phyloP scores from a whole-genome alignment of 2,113 vertebrate species.

The Dasyornis broadbenti region DNA sequence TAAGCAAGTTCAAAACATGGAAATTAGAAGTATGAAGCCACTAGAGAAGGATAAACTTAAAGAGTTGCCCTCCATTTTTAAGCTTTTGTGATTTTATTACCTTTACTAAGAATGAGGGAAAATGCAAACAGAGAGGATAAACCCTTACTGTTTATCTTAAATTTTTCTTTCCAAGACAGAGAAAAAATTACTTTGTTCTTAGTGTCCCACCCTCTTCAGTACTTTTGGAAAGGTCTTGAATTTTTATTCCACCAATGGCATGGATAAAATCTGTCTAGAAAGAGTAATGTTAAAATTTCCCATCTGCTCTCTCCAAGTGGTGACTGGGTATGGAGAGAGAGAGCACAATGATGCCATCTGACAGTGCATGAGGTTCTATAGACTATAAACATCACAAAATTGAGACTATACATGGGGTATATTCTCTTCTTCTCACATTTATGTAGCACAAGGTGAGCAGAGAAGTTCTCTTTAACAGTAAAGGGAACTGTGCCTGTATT shows the following conservation, averaged over 20 bases:
- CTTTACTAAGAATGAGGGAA: neutral
- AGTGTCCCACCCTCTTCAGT: neutral
- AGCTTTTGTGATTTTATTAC: conserved; percentile 11
- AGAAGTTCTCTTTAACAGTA: neutral
- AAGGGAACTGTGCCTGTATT: too few species aligned
- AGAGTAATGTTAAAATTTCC: neutral
- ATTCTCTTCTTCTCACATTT: neutral
- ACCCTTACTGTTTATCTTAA: neutral
- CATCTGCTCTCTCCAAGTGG: neutral
- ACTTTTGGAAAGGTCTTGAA: neutral
- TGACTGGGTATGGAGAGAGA: neutral
- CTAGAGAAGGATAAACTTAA: conserved; percentile 39
- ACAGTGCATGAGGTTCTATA: neutral
- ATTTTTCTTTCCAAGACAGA: neutral
- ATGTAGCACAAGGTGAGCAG: neutral
- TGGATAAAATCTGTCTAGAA: neutral
- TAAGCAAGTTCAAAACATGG: conserved; percentile 13
- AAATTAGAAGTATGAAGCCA: conserved; percentile 41
- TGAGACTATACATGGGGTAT: neutral
- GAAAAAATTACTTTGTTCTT: neutral
- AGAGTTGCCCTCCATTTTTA: neutral
- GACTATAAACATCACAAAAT: neutral
- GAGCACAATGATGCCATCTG: neutral
- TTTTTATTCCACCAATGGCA: neutral
- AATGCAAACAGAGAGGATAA: neutral